Conservation (phyloP, 2,797 vertebrate genomes). For the Triplophysa bombifrons region DNA sequence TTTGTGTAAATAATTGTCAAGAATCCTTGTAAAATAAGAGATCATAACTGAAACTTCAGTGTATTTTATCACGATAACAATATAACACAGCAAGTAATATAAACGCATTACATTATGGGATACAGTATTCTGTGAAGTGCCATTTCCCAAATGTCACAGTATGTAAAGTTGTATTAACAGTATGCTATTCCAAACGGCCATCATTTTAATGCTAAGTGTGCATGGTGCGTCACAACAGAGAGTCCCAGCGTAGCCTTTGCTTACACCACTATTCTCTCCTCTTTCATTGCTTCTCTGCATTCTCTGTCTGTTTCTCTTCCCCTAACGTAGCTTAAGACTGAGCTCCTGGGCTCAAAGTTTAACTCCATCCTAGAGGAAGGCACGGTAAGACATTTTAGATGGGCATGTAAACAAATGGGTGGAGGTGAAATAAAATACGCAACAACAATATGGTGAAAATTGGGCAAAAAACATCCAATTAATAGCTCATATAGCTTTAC, state of each 20-base stretch:
- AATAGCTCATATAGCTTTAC: not conserved
- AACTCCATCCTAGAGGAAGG: constrained; percentile 88
- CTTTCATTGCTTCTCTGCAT: constrained; percentile 82
- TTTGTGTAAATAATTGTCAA: no score
- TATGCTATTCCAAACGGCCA: constrained; percentile 28
- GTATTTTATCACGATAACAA: not conserved
- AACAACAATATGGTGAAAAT: constrained; percentile 4
- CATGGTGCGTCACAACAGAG: constrained; percentile 41
- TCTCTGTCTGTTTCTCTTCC: constrained; percentile 80
- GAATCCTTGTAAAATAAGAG: no score
- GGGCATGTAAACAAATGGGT: constrained; percentile 44
- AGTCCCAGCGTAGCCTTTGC: constrained; percentile 43
- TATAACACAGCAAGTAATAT: not conserved
- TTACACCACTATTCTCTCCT: constrained; percentile 73
- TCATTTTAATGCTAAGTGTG: constrained; percentile 45
- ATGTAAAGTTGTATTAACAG: not conserved
- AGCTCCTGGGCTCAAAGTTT: constrained; percentile 89
- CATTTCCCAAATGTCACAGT: not conserved
- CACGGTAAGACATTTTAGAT: constrained; percentile 74
- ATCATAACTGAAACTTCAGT: no score
- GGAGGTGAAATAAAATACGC: constrained; percentile 23
- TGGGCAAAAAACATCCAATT: not conserved
- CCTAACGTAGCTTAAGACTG: constrained; percentile 87
- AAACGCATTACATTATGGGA: not conserved
- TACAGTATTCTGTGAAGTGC: not conserved